These are phyloP conservation scores for Drosophila suboccidentalis DNA, from an alignment of 2,888 invertebrate genomes.

Conservation along the genomic window DNA sequence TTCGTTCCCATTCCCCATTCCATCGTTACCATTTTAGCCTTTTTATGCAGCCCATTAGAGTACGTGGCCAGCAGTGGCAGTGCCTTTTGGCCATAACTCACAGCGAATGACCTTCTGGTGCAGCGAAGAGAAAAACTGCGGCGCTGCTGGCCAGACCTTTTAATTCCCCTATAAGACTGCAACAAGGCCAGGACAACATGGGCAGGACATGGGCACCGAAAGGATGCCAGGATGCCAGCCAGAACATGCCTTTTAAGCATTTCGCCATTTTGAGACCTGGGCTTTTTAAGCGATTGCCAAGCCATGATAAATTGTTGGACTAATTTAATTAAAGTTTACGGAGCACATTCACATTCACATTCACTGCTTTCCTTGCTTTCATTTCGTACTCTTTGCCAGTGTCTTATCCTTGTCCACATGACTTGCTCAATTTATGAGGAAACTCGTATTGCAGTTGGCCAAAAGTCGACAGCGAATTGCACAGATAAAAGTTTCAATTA, in stretches of 20 bases:
- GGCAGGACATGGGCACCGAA: conserved; percentile 15
- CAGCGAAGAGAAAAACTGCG: conserved; percentile 29
- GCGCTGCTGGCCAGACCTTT: conserved; percentile 65
- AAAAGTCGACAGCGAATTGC: conserved; percentile 19
- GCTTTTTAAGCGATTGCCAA: conserved; percentile 79
- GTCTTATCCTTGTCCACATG: conserved; percentile 65
- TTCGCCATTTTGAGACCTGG: conserved; percentile 56
- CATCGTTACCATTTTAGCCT: conserved; percentile 9
- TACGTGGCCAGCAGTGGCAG: conserved; percentile 60
- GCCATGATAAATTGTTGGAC: conserved; percentile 76
- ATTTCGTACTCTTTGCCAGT: conserved; percentile 21
- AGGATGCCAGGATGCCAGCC: conserved; percentile 25
- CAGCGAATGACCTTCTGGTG: conserved; percentile 72
- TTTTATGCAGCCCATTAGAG: conserved; percentile 70
- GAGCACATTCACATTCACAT: conserved; percentile 35
- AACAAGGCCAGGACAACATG: conserved; percentile 39
- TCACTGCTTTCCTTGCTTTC: conserved; percentile 20
- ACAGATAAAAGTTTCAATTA: conserved; percentile 73
- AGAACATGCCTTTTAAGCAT: conserved; percentile 59
- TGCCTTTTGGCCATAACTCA: conserved; percentile 71
- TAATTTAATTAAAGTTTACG: conserved; percentile 80
- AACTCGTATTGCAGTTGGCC: conserved; percentile 29
- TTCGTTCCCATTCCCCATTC: conserved; percentile 1
- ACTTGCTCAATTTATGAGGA: conserved; percentile 62
- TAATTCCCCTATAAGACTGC: conserved; percentile 73